These are phyloP conservation scores for Anticlea derivata DNA, from an alignment of 2,888 invertebrate genomes.

Conservation along the genomic window DNA sequence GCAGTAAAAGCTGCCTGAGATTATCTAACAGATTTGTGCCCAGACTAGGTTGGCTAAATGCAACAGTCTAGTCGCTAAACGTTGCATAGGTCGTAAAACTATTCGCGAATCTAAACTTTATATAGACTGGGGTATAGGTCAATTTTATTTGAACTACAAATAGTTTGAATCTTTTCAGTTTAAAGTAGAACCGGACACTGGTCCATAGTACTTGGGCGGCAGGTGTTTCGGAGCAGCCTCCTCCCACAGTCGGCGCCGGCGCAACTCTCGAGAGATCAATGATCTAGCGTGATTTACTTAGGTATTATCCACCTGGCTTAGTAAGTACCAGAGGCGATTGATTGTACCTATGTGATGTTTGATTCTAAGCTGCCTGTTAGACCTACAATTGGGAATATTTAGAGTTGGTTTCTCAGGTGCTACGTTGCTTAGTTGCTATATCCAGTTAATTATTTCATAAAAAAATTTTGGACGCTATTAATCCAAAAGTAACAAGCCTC, in stretches of 20 bases:
- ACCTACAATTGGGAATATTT: not conserved
- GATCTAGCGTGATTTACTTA: constrained; percentile 79
- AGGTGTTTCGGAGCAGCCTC: constrained; percentile 79
- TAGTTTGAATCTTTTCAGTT: constrained; percentile 43
- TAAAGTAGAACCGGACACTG: constrained; percentile 51
- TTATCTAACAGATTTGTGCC: constrained; percentile 78
- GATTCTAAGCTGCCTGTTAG: constrained; percentile 11
- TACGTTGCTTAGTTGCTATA: too few species aligned
- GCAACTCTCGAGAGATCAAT: constrained; percentile 75
- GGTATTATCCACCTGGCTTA: constrained; percentile 54
- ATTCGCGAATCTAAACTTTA: constrained; percentile 46
- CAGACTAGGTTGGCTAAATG: constrained; percentile 68
- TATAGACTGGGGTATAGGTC: constrained; percentile 44
- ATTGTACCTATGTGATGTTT: constrained; percentile 23
- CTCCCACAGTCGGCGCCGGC: constrained; percentile 73
- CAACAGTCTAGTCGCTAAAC: constrained; percentile 14
- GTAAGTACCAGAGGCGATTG: constrained; percentile 17
- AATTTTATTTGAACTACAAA: constrained; percentile 39
- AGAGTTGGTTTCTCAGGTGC: too few species aligned
- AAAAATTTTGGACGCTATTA: too few species aligned
- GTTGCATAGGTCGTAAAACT: constrained; percentile 7
- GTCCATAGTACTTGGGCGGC: constrained; percentile 80
- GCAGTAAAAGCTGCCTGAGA: constrained; percentile 73
- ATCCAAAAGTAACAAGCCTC: too few species aligned
- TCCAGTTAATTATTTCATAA: too few species aligned